Evolutionary conservation across 2,797 vertebrate species (phyloP).

Genomic region (Cyprinodon diabolis): DNA sequence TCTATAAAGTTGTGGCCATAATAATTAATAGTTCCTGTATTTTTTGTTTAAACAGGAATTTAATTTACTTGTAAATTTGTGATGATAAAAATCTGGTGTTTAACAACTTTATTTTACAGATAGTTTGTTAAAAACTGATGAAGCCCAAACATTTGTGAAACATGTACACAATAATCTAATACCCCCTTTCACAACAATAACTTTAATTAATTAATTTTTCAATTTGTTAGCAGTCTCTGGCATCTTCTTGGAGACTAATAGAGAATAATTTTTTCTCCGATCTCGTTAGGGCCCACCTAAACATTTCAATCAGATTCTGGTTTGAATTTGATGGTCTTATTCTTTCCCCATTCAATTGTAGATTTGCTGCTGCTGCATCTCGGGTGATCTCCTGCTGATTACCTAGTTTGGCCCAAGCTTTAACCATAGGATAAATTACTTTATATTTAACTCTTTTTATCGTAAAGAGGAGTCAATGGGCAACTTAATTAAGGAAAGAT

Average conservation of each 20-base stretch:
- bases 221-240: neutral
- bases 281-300: neutral
- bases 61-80: neutral
- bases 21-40: neutral
- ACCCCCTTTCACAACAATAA: neutral
- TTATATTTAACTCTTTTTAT: neutral
- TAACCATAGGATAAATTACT: neutral
- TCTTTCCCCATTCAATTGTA: neutral
- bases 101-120: neutral
- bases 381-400: neutral
- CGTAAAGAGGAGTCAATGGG: neutral
- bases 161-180: neutral
- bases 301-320: neutral
- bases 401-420: neutral
- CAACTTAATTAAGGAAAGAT: no score
- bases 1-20: neutral
- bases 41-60: neutral
- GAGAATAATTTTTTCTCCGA: neutral
- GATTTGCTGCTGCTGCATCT: neutral
- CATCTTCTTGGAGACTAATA: neutral
- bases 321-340: neutral
- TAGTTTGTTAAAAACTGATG: neutral
- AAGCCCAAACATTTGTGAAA: neutral
- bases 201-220: neutral
- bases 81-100: no score